Conservation (phyloP, 64 coral and sea anemone species). For the Pocillopora damicornis region DNA sequence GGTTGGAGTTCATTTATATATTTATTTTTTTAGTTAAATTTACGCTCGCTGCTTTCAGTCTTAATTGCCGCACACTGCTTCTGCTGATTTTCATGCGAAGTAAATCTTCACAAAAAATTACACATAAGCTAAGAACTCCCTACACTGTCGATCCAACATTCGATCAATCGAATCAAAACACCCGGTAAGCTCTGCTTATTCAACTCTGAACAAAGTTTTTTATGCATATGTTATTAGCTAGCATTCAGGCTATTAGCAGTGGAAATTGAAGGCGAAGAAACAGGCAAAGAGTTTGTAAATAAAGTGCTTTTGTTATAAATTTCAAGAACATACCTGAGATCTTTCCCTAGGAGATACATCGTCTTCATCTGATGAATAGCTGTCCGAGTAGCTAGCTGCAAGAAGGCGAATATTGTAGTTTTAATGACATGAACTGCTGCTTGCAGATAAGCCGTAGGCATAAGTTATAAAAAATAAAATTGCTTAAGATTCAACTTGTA, state of each 20-base stretch:
- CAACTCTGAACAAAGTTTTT: neutral
- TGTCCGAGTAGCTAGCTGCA: constrained; percentile 99
- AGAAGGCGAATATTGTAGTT: constrained; percentile 4
- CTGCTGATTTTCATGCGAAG: too few relatives aligned
- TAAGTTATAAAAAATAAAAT: neutral
- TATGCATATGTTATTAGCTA: constrained; percentile 7
- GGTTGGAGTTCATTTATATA: too few relatives aligned
- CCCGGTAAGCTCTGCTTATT: neutral
- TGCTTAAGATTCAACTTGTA: neutral
- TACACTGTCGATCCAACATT: neutral
- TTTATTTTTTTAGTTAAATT: too few relatives aligned
- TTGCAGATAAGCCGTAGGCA: neutral
- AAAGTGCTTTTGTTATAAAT: neutral
- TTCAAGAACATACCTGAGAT: constrained; percentile 68
- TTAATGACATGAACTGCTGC: neutral
- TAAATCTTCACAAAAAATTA: neutral
- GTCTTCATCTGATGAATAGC: constrained; percentile 96
- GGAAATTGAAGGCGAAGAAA: constrained; percentile 9
- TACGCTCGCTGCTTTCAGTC: too few relatives aligned
- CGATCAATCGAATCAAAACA: neutral
- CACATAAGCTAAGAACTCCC: neutral
- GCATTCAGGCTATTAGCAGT: neutral
- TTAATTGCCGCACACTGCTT: too few relatives aligned
- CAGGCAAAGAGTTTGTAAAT: neutral
- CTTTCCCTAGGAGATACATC: constrained; percentile 97